Conservation (phyloP, 2,113 vertebrate species). For the Pardalotus punctatus region DNA sequence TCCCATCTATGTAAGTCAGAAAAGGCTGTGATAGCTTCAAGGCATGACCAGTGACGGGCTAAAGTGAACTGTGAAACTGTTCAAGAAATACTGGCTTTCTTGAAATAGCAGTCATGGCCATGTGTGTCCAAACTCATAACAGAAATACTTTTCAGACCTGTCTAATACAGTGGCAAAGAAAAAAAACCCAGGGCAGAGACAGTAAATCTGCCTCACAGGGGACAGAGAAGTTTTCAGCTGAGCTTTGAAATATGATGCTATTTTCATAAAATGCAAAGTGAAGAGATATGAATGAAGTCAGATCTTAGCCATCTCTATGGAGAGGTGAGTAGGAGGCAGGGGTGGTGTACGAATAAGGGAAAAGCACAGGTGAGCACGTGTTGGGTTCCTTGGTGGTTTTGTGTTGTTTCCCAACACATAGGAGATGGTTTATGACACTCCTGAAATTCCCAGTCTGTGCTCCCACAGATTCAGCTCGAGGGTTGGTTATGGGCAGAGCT, state of each 20-base stretch:
- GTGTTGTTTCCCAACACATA: neutral
- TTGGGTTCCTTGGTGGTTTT: neutral
- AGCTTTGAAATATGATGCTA: neutral
- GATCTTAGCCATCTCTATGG: neutral
- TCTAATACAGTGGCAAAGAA: neutral
- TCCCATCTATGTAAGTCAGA: neutral
- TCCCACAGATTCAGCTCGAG: neutral
- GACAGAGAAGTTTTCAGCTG: neutral
- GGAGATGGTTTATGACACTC: neutral
- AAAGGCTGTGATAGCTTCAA: neutral
- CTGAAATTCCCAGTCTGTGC: neutral
- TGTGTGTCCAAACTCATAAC: neutral
- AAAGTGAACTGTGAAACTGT: neutral
- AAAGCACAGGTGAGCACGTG: neutral
- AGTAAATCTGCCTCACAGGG: neutral
- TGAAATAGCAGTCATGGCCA: neutral
- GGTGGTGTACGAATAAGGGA: neutral
- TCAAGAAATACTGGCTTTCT: neutral
- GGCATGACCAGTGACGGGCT: accelerated
- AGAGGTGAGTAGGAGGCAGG: neutral
- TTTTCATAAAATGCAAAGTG: constrained; percentile 28
- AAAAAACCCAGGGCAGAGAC: neutral
- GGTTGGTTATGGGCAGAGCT: neutral
- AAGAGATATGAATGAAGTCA: neutral
- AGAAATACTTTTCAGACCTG: neutral